Evolutionary conservation across 2,113 vertebrate genomes (phyloP).

Genomic region (Muscicapa adusta): DNA sequence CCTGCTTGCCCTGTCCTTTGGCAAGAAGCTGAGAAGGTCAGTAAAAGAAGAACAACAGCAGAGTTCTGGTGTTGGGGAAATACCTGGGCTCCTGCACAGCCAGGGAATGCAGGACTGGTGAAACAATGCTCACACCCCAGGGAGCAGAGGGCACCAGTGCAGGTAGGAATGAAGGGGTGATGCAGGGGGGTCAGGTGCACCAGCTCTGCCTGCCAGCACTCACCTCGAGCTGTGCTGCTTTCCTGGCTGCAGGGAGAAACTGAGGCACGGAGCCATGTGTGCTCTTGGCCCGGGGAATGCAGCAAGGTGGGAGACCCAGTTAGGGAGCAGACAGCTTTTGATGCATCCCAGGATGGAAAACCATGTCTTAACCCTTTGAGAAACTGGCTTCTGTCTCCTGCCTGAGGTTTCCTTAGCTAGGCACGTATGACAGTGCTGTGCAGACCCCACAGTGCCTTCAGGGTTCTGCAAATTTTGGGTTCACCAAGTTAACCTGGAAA

Average conservation of each 20-base stretch:
- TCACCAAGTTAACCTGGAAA: neutral
- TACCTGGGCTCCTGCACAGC: neutral
- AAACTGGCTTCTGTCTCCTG: neutral
- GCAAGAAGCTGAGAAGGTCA: neutral
- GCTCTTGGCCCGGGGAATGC: neutral
- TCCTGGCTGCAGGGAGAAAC: neutral
- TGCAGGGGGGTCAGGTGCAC: neutral
- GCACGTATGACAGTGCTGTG: neutral
- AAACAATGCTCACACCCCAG: neutral
- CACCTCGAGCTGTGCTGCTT: neutral
- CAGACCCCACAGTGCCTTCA: neutral
- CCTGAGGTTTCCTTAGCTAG: neutral
- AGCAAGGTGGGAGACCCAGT: neutral
- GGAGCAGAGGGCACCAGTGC: neutral
- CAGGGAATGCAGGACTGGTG: neutral
- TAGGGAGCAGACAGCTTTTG: neutral
- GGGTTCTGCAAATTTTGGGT: neutral
- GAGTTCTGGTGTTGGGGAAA: neutral
- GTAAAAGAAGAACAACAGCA: neutral
- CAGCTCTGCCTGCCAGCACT: neutral
- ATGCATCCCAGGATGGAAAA: neutral
- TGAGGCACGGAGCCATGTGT: neutral
- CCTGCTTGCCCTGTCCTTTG: neutral
- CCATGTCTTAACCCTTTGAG: neutral
- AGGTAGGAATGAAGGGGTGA: fast-evolving